Evolutionary conservation across 1,140 invertebrate species (phyloP), one percentile per base, ranked within the genome.

Genomic region (Manduca sexta): DNA sequence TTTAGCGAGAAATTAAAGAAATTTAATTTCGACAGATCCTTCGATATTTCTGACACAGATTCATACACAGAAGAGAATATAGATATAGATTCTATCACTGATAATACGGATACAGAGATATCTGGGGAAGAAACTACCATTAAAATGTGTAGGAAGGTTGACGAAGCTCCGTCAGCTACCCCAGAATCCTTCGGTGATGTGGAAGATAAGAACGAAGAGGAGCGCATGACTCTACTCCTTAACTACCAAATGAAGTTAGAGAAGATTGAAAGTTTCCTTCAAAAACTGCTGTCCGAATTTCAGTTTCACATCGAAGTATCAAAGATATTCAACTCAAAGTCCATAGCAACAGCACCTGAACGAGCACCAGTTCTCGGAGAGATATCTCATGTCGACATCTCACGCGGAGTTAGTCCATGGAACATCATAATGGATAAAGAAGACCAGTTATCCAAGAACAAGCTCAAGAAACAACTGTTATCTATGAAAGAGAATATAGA

Each of bases 111-210:
- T 44, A 64, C 71, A 4, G 72, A 78, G 33, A 13, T 60, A 0
- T 77, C 78, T 0, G 35, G 47, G 37, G 52, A 66, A 7, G 60
- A 68, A 21, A 65, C 43, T 21, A 50, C 54, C 3, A 51, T 85
- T 0, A 80, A 78, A 64, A 85, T 85, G 82, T 85, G 79, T 29
- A 43, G 74, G 1, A 85, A 82, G 60, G 70, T 81, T 1, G 44
- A 50, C 7, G 59, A 69, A 0, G 48, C 60, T 1, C 69, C 61
- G 1, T 75, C 79, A 0, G 45, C 53, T 1, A 74, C 67, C 8
- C 58, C 74, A 0, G 79, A 82, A 34, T 82, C 79, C 2, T 83
- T 85, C 43, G 70, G 54, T 6, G 77, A 82, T 29, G 58, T 85
- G 1, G 79, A 83, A 50, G 77, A 83, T 7, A 75, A 67, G 15